phyloP scores from a whole-genome alignment of 2,113 vertebrate species.

The Colossoma macropomum region DNA sequence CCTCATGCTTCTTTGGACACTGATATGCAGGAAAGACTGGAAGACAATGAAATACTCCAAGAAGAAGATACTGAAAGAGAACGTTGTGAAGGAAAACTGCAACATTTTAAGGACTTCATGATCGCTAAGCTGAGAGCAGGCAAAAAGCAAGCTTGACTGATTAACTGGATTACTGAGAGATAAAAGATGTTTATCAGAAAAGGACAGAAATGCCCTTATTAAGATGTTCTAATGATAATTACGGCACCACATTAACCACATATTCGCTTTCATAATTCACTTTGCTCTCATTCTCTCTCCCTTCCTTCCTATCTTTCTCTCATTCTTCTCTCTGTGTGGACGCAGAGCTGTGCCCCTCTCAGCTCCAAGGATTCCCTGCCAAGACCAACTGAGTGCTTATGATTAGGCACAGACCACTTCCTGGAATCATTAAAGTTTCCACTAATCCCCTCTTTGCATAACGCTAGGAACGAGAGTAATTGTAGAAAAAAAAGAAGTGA shows the following conservation, averaged over 20 bases:
- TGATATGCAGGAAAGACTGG: background rate
- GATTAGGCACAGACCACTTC: slow-evolving; percentile 39
- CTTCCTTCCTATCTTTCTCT: background rate
- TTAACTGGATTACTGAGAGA: background rate
- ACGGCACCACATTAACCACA: background rate
- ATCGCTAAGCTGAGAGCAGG: background rate
- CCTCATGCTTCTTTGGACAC: background rate
- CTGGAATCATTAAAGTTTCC: slow-evolving; percentile 45
- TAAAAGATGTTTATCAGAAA: background rate
- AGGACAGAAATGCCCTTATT: background rate
- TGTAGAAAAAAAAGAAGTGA: slow-evolving; percentile 17
- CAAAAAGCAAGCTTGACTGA: background rate
- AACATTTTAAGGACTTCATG: background rate
- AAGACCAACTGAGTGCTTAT: slow-evolving; percentile 31
- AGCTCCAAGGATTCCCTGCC: slow-evolving; percentile 11
- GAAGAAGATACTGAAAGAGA: slow-evolving; percentile 25
- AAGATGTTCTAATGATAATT: background rate
- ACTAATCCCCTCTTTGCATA: slow-evolving; percentile 44
- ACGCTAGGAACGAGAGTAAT: slow-evolving; percentile 29
- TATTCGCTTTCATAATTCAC: background rate
- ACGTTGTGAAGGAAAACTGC: background rate
- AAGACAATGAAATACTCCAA: slow-evolving; percentile 4
- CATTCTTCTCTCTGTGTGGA: background rate
- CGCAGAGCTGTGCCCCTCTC: background rate
- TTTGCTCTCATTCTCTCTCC: background rate